Base-by-base conservation (phyloP, 2,888 invertebrate species). In the Chesias legatella region DNA sequence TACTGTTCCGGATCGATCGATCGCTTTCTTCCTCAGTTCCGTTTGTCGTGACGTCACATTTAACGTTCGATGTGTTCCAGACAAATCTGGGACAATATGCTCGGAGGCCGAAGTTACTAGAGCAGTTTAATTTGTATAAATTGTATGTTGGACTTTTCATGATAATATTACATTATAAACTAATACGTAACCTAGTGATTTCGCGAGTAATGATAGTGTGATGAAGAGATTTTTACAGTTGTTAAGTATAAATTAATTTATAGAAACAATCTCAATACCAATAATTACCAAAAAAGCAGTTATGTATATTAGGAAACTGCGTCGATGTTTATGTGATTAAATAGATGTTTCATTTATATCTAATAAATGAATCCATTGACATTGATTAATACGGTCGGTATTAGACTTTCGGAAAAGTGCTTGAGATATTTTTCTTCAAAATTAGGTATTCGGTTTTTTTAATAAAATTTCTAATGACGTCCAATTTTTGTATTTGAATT, bases 191-290 rank as follows among this genome's bases (percentile, higher is more conserved):
- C 72, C 82, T 88, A 88, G 88, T 83, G 83, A 86, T 80, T 86
- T 84, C 79, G 79, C 73, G 79, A 81, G 73, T 84, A 84, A 86
- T 77, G 73, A 82, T 85, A 86, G 85, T 80, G 82, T 80, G 85
- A 85, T 73, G 85, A 85, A 85, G 86, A 86, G 86, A 86, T 85
- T 86, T 86, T 85, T 86, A 86, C 86, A 84, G 82, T 85, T 86
- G 85, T 88, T 88, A 88, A 86, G 85, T 82, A 85, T 86, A 86
- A 85, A 86, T 84, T 86, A 86, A 86, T 86, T 88, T 85, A 88
- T 86, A 86, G 82, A 85, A 60, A 78, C 81, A 83, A 85, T 86
- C 85, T 84, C 83, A 86, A 88, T 88, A 86, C 88, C 88, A 88
- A 88, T 88, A 83, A 84, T 85, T 86, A 88, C 88, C 88, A 88